Base-by-base conservation (phyloP, 2,888 invertebrate species). In the Dolomedes plantarius region DNA sequence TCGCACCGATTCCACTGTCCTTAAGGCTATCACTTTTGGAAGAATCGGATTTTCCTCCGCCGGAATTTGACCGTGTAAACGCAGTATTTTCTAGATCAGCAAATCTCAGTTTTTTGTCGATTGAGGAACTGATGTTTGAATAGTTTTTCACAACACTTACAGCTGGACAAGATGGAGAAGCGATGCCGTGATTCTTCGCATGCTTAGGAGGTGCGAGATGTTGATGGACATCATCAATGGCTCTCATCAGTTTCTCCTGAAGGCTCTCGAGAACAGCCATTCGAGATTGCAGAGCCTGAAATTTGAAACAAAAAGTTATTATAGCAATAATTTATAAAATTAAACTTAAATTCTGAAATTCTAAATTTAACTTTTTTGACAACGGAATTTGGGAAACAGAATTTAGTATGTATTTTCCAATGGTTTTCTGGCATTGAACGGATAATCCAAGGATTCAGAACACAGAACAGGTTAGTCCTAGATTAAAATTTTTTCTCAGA, bases 1-100 rank as follows among this genome's bases (percentile, higher is more conserved):
- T 81, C 3, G 83, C 79, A 19, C 71, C 85, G 0, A 88, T 75
- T 11, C 88, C 88, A 71, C 88, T 88, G 36, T 88, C 88, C 75
- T 88, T 85, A 23, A 86, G 29, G 46, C 86, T 86, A 41, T 86
- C 86, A n/a, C 86, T 78, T 28, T 86, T 79, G 3, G 71, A 71
- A 11, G 56, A 28, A 16, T 86, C 80, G 0, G 28, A n/a, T 31
- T 79, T 86, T 2, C 19, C 13, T 0, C 11, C 56, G 31, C 29
- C 19, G 31, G 28, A 65, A 27, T 65, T 64, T 9, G 80, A 19
- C 46, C 67, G 29, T n/a, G 67, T n/a, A 19, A 9, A 27, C 5
- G 23, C 31, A 5, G 19, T 19, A 23, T 2, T 29, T 27, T 23
- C 65, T 2, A 16, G 6, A 23, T 74, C 74, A n/a, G 50, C 41